Evolutionary conservation across 2,797 vertebrate genomes (phyloP).

Genomic region (Myotis findleyi): DNA sequence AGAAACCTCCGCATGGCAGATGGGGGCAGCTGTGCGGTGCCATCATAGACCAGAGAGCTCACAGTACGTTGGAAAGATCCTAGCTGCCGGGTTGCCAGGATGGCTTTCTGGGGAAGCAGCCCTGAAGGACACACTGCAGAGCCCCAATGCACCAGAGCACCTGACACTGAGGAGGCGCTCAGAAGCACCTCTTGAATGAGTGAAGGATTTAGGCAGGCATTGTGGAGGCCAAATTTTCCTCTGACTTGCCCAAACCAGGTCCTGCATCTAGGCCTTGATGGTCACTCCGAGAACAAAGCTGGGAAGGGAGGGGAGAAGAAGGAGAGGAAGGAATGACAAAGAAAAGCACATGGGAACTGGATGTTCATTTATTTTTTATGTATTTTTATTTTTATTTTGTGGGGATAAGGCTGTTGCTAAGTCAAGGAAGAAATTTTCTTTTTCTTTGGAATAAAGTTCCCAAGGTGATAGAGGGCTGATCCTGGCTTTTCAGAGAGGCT

Average conservation of each 20-base stretch:
- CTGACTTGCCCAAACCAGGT: slow-evolving; percentile 3
- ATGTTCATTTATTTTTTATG: neutral
- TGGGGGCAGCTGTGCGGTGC: neutral
- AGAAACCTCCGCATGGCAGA: neutral
- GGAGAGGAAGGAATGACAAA: neutral
- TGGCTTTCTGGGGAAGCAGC: neutral
- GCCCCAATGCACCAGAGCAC: neutral
- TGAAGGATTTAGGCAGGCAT: neutral
- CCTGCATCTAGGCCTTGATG: neutral
- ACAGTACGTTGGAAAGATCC: neutral
- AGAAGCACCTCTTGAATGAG: neutral
- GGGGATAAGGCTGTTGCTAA: neutral
- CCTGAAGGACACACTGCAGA: neutral
- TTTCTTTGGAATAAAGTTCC: slow-evolving; percentile 39
- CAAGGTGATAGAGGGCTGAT: neutral
- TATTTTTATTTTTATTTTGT: neutral
- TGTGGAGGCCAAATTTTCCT: neutral
- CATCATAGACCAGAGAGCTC: neutral
- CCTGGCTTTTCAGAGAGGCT: neutral
- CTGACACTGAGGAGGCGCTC: neutral
- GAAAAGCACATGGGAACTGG: neutral
- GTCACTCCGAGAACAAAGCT: slow-evolving; percentile 3
- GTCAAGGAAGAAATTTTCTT: slow-evolving; percentile 1
- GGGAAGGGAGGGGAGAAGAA: neutral
- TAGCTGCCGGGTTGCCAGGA: neutral